A percentile compares a stretch with the other conserved stretches of the same genome.
These are phyloP conservation scores for Menidia menidia DNA, from an alignment of 2,797 vertebrate genomes.

Conservation along the genomic window DNA sequence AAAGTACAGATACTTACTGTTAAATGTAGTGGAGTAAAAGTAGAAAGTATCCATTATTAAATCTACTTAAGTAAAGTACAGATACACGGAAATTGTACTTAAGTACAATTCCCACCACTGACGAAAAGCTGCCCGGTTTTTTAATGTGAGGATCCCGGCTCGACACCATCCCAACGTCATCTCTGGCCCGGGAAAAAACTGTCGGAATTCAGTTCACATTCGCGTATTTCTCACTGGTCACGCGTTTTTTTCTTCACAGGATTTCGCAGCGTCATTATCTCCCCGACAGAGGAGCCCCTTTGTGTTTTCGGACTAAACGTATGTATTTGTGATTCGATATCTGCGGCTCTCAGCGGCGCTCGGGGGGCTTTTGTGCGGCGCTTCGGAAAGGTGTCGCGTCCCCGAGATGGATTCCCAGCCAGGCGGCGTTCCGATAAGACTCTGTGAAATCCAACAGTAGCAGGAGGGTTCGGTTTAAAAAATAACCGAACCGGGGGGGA, in stretches of 20 bases:
- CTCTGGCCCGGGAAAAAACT: slow-evolving; percentile 12
- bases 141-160: slow-evolving; percentile 10
- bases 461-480: slow-evolving; percentile 67
- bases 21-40: too few relatives aligned
- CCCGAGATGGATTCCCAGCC: slow-evolving; percentile 72
- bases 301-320: slow-evolving; percentile 72
- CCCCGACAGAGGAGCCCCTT: slow-evolving; percentile 66
- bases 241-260: slow-evolving; percentile 51
- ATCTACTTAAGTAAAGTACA: too few relatives aligned
- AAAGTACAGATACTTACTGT: too few relatives aligned
- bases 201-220: background rate
- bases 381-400: slow-evolving; percentile 74
- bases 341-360: slow-evolving; percentile 78
- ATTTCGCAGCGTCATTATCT: slow-evolving; percentile 67
- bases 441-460: slow-evolving; percentile 61
- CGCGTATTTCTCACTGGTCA: slow-evolving; percentile 39
- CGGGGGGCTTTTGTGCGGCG: slow-evolving; percentile 68
- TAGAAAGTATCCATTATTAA: too few relatives aligned
- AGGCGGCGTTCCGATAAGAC: slow-evolving; percentile 75
- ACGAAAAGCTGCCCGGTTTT: slow-evolving; percentile 18
- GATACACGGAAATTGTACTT: too few relatives aligned
- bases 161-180: slow-evolving; percentile 4
- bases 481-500: slow-evolving; percentile 74
- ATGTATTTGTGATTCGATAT: slow-evolving; percentile 76
- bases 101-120: slow-evolving; percentile 2